Conservation (phyloP, 2,113 vertebrate genomes). For the Spermophilus dauricus region DNA sequence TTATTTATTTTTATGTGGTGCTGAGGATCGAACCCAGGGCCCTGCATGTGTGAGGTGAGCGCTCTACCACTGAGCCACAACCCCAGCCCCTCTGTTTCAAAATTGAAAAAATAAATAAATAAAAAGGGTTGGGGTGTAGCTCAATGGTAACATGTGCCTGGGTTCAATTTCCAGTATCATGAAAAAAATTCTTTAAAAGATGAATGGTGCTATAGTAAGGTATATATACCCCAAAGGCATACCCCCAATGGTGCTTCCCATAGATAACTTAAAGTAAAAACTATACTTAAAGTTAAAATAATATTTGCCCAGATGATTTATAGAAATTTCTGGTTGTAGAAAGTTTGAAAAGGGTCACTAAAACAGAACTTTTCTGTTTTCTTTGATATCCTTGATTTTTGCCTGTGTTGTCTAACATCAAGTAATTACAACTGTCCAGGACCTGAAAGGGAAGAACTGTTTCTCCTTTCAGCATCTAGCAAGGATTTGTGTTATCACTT, state of each 20-base stretch:
- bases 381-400: neutral
- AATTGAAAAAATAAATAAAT: too few relatives aligned
- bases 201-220: neutral
- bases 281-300: neutral
- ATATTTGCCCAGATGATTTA: neutral
- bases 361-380: neutral
- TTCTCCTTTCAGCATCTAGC: neutral
- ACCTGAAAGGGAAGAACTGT: neutral
- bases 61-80: too few relatives aligned
- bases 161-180: too few relatives aligned
- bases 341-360: neutral
- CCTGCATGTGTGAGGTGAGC: too few relatives aligned
- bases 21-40: too few relatives aligned
- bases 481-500: neutral
- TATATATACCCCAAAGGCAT: too few relatives aligned
- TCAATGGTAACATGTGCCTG: too few relatives aligned
- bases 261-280: conserved; percentile 3
- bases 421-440: neutral
- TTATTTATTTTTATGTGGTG: too few relatives aligned
- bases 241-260: neutral
- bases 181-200: neutral
- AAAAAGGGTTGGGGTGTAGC: too few relatives aligned
- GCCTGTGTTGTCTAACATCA: neutral
- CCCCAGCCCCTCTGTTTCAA: too few relatives aligned
- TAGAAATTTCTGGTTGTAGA: neutral